phyloP scores from a whole-genome alignment of 2,888 invertebrate genomes.

The Alviniconcha strummeri region DNA sequence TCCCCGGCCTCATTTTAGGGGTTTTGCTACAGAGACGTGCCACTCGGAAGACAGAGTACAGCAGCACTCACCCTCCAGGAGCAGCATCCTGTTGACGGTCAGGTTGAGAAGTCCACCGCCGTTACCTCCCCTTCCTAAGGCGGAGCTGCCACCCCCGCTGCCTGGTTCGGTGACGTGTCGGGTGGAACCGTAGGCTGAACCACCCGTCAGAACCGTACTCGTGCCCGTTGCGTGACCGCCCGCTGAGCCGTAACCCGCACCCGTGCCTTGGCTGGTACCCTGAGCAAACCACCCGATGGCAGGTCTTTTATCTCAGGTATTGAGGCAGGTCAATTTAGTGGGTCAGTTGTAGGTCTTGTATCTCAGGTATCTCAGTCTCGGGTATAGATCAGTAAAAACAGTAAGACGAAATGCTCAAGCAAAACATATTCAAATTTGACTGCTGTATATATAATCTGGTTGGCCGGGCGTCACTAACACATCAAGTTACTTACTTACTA shows the following conservation, averaged over 20 bases:
- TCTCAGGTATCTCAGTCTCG: too few species aligned
- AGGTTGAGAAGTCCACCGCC: conserved; percentile 60
- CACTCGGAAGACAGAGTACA: too few species aligned
- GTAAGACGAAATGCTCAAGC: not conserved
- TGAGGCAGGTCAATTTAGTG: not conserved
- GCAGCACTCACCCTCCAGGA: conserved; percentile 48
- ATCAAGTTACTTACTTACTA: not conserved
- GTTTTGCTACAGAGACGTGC: too few species aligned
- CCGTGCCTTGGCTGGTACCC: conserved; percentile 47
- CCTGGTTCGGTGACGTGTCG: conserved; percentile 50
- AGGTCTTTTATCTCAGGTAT: too few species aligned
- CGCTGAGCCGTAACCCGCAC: conserved; percentile 56
- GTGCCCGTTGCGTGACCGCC: conserved; percentile 48
- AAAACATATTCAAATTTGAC: not conserved
- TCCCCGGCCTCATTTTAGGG: too few species aligned
- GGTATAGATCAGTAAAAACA: not conserved
- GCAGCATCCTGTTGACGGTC: conserved; percentile 44
- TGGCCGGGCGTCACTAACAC: not conserved
- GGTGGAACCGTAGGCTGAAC: conserved; percentile 49
- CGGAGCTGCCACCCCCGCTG: conserved; percentile 56
- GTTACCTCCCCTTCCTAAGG: conserved; percentile 49
- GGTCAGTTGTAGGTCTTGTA: not conserved
- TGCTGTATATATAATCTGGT: not conserved
- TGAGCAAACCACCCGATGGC: not conserved
- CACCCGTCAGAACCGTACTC: conserved; percentile 41